Evolutionary conservation across 2,797 vertebrate species (phyloP), one percentile per base, ranked within the genome.

Genomic region (Pipistrellus kuhlii): DNA sequence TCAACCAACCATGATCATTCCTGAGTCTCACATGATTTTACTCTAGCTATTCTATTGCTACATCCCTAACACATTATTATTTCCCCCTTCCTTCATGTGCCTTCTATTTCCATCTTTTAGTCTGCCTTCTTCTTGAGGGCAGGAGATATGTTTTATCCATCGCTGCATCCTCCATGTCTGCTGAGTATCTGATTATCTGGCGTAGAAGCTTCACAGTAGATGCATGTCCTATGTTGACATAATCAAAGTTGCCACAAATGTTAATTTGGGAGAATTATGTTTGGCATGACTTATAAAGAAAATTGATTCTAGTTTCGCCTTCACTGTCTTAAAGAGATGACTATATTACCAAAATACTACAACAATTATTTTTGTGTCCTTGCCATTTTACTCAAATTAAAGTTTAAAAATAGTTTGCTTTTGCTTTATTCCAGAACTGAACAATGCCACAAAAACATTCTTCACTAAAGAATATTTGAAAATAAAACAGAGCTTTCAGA

Each of bases 401-500:
- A 86, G 44, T 38, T 93, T 68, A 69, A 94, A 92, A 94, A 51
- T 78, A 41, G 0, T 95, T 89, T 96, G 95, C 15, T 89, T 96
- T 96, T 71, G 35, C 9, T 86, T 97, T 92, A 94, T 89, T 98
- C 32, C 97, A 98, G 98, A 98, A 94, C 92, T 98, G 91, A 98
- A 98, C 97, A 98, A 98, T 94, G 98, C 97, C 89, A 98, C 98
- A 81, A 98, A 97, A 96, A 97, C 97, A 68, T 98, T 98, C 93
- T 98, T 98, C 78, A 97, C 98, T 94, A 93, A 44, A 97, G 98
- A 98, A 96, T 98, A 98, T 97, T 96, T 98, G 95, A 98, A 98
- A 96, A 97, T 98, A 95, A 98, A 98, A 95, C 98, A 98, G 98
- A 98, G 97, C 95, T 98, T 98, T 97, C 98, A 98, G 96, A 98